A percentile compares a stretch with the other conserved stretches of the same genome.
Evolutionary conservation across 2,888 invertebrate species (phyloP).

Genomic region (Metellina segmentata): DNA sequence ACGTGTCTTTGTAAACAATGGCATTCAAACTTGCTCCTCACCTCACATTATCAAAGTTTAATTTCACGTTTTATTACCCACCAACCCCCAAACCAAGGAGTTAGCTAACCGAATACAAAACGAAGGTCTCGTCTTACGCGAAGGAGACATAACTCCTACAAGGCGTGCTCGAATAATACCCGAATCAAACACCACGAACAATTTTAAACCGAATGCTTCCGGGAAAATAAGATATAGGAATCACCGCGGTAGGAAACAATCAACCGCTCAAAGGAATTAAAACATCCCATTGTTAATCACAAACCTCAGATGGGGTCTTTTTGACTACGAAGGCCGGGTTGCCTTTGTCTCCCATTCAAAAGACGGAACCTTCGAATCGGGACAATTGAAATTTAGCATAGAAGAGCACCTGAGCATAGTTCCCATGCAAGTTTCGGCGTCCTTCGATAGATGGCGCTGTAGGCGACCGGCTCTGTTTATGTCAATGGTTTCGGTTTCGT

Average conservation of each 20-base stretch:
- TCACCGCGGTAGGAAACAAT: conserved; percentile 11
- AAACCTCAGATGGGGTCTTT: conserved; percentile 26
- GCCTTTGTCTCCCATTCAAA: conserved; percentile 8
- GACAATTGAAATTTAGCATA: conserved; percentile 47
- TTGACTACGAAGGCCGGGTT: conserved; percentile 12
- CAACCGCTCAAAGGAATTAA: conserved; percentile 36
- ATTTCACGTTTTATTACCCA: background rate
- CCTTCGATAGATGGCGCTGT: conserved; percentile 61
- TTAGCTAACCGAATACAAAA: background rate
- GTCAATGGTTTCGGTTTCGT: conserved; percentile 52
- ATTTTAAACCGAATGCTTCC: background rate
- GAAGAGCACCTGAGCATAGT: conserved; percentile 2
- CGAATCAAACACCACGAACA: background rate
- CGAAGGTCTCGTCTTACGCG: background rate
- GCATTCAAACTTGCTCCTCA: background rate
- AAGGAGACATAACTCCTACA: background rate
- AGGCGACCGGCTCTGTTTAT: conserved; percentile 32
- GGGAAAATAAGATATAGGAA: background rate
- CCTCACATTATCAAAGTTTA: background rate
- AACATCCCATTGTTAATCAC: conserved; percentile 61
- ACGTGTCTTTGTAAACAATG: background rate
- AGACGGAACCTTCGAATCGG: conserved; percentile 42
- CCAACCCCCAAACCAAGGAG: background rate
- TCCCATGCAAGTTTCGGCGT: conserved; percentile 20
- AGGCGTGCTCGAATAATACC: background rate